Percentiles rank a stretch among this genome's conserved stretches.
Evolutionary conservation across 1,140 invertebrate genomes (phyloP).

Genomic region (Calycopis cecrops): DNA sequence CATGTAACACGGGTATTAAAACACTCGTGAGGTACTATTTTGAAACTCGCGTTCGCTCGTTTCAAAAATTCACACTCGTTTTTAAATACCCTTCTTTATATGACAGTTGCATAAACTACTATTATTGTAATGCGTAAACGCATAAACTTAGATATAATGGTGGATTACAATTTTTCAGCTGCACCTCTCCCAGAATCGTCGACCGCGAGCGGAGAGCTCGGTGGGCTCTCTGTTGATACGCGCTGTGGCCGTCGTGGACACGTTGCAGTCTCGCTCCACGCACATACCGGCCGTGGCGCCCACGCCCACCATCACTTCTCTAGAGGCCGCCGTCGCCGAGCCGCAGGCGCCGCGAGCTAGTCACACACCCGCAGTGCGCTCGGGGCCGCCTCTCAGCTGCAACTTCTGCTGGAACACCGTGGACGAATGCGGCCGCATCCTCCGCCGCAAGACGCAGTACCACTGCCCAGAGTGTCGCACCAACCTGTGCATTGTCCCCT

Average conservation of each 20-base stretch:
- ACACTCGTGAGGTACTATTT: too few species aligned
- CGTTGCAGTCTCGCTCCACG: neutral
- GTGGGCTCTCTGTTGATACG: conserved; percentile 49
- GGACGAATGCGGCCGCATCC: conserved; percentile 85
- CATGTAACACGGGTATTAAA: too few species aligned
- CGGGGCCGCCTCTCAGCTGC: conserved; percentile 87
- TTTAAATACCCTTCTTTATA: too few species aligned
- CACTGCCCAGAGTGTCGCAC: conserved; percentile 91
- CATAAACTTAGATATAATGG: neutral
- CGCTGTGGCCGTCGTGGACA: conserved; percentile 35
- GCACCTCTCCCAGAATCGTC: conserved; percentile 26
- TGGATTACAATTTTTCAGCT: neutral
- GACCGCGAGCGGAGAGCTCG: conserved; percentile 35
- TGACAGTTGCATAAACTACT: too few species aligned
- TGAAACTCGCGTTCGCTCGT: too few species aligned
- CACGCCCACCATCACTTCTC: conserved; percentile 26
- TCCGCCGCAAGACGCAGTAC: conserved; percentile 90
- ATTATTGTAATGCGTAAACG: conserved; percentile 4
- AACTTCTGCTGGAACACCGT: conserved; percentile 93
- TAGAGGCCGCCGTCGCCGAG: conserved; percentile 29
- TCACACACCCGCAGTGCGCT: conserved; percentile 86
- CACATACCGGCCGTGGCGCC: neutral
- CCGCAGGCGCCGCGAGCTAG: conserved; percentile 42
- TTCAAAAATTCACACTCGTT: too few species aligned
- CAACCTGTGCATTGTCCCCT: conserved; percentile 90